phyloP scores from a whole-genome alignment of 2,888 invertebrate species.

The Proisotoma minuta region DNA sequence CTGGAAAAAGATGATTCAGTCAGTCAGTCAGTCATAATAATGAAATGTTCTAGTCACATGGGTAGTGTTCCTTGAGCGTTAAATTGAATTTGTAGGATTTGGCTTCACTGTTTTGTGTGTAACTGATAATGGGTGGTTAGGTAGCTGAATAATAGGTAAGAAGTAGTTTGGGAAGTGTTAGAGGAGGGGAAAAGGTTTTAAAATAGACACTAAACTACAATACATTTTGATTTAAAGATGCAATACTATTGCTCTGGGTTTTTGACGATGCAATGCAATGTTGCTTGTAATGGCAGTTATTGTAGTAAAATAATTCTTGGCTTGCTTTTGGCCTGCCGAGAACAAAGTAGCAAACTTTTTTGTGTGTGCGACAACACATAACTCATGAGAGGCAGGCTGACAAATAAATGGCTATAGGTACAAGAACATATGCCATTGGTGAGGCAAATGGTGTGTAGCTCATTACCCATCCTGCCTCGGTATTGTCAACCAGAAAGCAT shows the following conservation, averaged over 20 bases:
- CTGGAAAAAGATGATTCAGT: too few species aligned
- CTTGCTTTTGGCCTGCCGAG: not conserved
- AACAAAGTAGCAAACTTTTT: not conserved
- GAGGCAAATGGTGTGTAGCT: too few species aligned
- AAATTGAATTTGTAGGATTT: not conserved
- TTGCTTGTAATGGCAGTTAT: not conserved
- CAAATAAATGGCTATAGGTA: too few species aligned
- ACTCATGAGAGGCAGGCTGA: too few species aligned
- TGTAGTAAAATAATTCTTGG: not conserved
- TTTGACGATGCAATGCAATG: not conserved
- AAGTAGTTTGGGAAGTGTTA: too few species aligned
- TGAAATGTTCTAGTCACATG: not conserved
- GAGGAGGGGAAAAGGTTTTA: not conserved
- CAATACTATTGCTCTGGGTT: not conserved
- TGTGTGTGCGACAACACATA: constrained; percentile 12
- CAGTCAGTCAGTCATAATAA: too few species aligned
- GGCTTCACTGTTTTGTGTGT: not conserved
- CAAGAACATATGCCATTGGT: too few species aligned
- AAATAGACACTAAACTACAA: not conserved
- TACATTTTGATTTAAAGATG: constrained; percentile 3
- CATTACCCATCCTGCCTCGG: too few species aligned
- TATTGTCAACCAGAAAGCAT: too few species aligned
- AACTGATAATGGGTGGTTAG: not conserved
- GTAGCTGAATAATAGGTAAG: too few species aligned
- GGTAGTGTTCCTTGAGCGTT: not conserved